These are phyloP conservation scores for Vicugna pacos DNA, from an alignment of 2,113 vertebrate genomes.

Conservation along the genomic window DNA sequence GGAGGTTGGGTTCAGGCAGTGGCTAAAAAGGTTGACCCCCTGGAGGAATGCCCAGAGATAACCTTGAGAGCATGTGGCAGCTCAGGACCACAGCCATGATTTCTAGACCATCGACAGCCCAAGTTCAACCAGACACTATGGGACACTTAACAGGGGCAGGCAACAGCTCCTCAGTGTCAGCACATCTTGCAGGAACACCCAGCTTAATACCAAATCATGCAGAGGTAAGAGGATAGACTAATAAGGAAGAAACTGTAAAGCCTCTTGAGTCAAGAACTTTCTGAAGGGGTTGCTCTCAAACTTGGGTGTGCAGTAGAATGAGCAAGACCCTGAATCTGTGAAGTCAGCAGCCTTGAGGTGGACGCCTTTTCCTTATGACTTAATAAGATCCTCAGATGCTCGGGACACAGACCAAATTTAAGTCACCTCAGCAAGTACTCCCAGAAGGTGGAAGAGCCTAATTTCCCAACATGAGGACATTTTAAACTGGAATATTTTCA, in stretches of 20 bases:
- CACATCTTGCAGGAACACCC: background rate
- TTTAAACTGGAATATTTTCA: background rate
- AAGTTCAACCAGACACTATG: background rate
- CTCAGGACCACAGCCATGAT: background rate
- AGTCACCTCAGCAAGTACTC: background rate
- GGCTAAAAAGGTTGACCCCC: background rate
- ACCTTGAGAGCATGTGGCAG: background rate
- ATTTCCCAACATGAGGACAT: background rate
- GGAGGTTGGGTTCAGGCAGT: background rate
- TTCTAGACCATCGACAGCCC: background rate
- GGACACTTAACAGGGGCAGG: background rate
- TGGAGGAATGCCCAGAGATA: background rate
- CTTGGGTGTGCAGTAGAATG: background rate
- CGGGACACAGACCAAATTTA: background rate
- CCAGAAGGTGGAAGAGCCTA: background rate
- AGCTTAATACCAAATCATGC: background rate
- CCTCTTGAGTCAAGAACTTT: background rate
- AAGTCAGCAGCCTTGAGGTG: background rate
- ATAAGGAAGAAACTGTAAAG: background rate
- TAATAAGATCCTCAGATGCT: background rate
- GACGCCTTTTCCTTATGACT: background rate
- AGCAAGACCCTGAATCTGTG: background rate
- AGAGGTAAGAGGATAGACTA: background rate
- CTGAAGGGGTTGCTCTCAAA: slow-evolving; percentile 10
- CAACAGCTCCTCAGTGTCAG: background rate